Evolutionary conservation across 2,888 invertebrate genomes (phyloP).

Genomic region (Ormyrus rosae): DNA sequence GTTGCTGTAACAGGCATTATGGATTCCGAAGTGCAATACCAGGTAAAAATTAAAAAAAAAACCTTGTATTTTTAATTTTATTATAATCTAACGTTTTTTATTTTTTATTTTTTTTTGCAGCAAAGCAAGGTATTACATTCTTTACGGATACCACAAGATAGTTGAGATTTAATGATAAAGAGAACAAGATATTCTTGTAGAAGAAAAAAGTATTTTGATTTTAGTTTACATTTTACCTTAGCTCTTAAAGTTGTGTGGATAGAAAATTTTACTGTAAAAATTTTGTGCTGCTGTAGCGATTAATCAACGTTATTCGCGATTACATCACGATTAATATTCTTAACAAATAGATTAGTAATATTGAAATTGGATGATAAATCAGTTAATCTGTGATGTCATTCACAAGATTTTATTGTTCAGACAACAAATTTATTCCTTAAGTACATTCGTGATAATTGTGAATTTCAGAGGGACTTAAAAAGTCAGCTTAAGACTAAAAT

Average conservation of each 20-base stretch:
- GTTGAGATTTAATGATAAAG: slow-evolving; percentile 77
- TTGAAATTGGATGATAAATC: slow-evolving; percentile 44
- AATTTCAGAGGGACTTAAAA: slow-evolving; percentile 55
- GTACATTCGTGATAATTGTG: slow-evolving; percentile 54
- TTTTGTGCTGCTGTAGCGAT: slow-evolving; percentile 42
- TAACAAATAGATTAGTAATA: slow-evolving; percentile 33
- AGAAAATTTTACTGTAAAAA: slow-evolving; percentile 51
- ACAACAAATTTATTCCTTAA: slow-evolving; percentile 52
- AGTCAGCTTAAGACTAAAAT: slow-evolving; percentile 50
- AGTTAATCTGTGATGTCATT: slow-evolving; percentile 49
- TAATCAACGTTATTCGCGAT: slow-evolving; percentile 49
- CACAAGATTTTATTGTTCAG: slow-evolving; percentile 47
- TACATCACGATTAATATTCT: slow-evolving; percentile 46
- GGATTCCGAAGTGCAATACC: slow-evolving; percentile 84
- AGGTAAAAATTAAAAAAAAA: slow-evolving; percentile 76
- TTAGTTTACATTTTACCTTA: slow-evolving; percentile 60
- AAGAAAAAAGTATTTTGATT: slow-evolving; percentile 64
- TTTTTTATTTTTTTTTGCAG: slow-evolving; percentile 77
- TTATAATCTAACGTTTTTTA: slow-evolving; percentile 60
- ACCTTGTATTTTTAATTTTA: background rate
- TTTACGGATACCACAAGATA: slow-evolving; percentile 85
- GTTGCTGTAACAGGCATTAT: slow-evolving; percentile 87
- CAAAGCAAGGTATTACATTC: slow-evolving; percentile 87
- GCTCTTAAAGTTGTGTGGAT: slow-evolving; percentile 63
- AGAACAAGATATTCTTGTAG: slow-evolving; percentile 45